Percentiles rank a stretch among this genome's conserved stretches.
Evolutionary conservation across 2,797 vertebrate genomes (phyloP).

Genomic region (Podargus strigoides): DNA sequence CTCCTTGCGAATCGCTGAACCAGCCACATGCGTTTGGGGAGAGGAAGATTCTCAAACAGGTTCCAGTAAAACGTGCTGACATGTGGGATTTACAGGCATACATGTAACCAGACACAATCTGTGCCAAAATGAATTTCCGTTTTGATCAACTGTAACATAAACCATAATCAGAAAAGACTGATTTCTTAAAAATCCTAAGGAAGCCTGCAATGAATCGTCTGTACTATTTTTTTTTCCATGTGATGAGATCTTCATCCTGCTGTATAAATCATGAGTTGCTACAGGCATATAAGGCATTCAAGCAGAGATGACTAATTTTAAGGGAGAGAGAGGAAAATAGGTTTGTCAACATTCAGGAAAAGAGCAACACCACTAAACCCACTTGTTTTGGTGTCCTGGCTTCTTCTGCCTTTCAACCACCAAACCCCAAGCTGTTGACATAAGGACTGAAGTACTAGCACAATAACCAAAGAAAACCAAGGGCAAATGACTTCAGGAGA

Average conservation of each 20-base stretch:
- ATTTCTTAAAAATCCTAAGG: not conserved
- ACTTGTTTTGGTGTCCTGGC: not conserved
- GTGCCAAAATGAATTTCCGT: not conserved
- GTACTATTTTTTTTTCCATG: not conserved
- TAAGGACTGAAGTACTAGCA: not conserved
- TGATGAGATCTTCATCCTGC: not conserved
- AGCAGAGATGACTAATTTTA: not conserved
- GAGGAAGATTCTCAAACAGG: not conserved
- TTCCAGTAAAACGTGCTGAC: not conserved
- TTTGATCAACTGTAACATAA: not conserved
- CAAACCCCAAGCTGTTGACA: not conserved
- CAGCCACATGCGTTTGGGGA: not conserved
- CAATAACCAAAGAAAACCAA: not conserved
- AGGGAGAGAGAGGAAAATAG: not conserved
- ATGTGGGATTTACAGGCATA: not conserved
- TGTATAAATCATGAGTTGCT: not conserved
- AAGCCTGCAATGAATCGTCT: not conserved
- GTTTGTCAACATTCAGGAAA: not conserved
- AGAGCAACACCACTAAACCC: not conserved
- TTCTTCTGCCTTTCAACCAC: not conserved
- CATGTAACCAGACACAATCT: not conserved
- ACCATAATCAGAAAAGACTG: not conserved
- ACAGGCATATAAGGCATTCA: not conserved
- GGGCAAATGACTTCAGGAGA: not conserved
- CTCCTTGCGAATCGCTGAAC: slow-evolving; percentile 62